Conservation (phyloP, 2,797 vertebrate genomes). For the Urosaurus nigricauda region DNA sequence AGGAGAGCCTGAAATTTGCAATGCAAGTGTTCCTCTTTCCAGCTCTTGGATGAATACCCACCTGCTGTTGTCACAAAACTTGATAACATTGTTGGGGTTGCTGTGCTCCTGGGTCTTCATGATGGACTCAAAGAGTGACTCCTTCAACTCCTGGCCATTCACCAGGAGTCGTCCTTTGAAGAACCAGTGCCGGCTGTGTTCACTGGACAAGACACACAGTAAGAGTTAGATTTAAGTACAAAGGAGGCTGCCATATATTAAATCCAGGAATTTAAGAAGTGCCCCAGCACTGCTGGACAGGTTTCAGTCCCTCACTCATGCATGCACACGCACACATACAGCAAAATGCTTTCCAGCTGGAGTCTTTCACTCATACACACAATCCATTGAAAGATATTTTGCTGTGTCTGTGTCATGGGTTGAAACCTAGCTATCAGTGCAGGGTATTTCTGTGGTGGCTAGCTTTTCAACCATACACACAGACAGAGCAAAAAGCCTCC, state of each 20-base stretch:
- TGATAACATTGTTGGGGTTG: conserved; percentile 93
- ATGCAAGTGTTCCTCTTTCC: neutral
- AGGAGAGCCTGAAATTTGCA: neutral
- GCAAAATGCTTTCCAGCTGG: too few relatives aligned
- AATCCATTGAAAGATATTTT: too few relatives aligned
- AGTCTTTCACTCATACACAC: too few relatives aligned
- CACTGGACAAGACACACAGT: conserved; percentile 74
- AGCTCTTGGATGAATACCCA: conserved; percentile 44
- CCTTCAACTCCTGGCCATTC: conserved; percentile 81
- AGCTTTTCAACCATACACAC: too few relatives aligned
- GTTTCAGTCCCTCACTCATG: too few relatives aligned
- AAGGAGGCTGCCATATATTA: neutral
- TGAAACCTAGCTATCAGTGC: too few relatives aligned
- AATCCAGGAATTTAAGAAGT: too few relatives aligned
- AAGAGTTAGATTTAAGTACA: neutral
- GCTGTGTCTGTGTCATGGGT: too few relatives aligned
- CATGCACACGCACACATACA: too few relatives aligned
- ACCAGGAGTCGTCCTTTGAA: conserved; percentile 89
- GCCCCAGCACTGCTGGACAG: too few relatives aligned
- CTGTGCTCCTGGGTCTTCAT: conserved; percentile 91
- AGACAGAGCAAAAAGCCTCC: too few relatives aligned
- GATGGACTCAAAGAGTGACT: conserved; percentile 89
- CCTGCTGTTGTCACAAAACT: conserved; percentile 98
- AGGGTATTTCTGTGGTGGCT: too few relatives aligned
- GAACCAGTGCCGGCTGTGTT: conserved; percentile 97